phyloP scores from a whole-genome alignment of 2,113 vertebrate species.

The Empidonax alnorum region DNA sequence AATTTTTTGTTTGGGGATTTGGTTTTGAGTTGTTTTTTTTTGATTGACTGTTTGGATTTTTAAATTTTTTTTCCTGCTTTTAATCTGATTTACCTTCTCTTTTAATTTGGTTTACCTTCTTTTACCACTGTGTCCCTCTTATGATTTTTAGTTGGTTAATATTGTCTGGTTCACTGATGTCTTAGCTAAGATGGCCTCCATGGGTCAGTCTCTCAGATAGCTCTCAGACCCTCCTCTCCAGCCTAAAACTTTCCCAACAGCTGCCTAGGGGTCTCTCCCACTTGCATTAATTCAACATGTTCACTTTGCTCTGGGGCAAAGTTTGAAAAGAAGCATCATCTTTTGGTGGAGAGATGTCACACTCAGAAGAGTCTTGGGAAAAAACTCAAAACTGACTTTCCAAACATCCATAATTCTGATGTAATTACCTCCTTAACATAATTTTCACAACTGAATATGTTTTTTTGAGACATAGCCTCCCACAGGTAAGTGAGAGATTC shows the following conservation, averaged over 20 bases:
- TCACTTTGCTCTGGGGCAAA: neutral
- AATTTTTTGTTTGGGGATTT: neutral
- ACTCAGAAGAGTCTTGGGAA: neutral
- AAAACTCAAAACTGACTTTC: neutral
- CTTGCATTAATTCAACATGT: neutral
- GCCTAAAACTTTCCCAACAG: neutral
- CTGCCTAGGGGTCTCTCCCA: neutral
- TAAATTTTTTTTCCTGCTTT: rapidly evolving
- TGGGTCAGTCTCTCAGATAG: neutral
- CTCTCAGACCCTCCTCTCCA: neutral
- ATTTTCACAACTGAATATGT: neutral
- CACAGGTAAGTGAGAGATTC: neutral
- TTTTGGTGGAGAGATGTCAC: neutral
- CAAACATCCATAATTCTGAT: neutral
- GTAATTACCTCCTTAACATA: neutral
- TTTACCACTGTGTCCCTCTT: neutral
- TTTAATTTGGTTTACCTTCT: neutral
- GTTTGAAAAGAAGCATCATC: neutral
- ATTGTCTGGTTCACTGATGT: neutral
- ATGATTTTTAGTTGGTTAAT: neutral
- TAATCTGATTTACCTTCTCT: neutral
- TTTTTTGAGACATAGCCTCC: neutral
- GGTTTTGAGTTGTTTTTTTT: neutral
- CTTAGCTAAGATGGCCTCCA: neutral
- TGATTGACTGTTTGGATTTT: neutral